Percentiles rank a stretch among this genome's conserved stretches.
Evolutionary conservation across 2,888 invertebrate genomes (phyloP).

Genomic region (Troides helena): DNA sequence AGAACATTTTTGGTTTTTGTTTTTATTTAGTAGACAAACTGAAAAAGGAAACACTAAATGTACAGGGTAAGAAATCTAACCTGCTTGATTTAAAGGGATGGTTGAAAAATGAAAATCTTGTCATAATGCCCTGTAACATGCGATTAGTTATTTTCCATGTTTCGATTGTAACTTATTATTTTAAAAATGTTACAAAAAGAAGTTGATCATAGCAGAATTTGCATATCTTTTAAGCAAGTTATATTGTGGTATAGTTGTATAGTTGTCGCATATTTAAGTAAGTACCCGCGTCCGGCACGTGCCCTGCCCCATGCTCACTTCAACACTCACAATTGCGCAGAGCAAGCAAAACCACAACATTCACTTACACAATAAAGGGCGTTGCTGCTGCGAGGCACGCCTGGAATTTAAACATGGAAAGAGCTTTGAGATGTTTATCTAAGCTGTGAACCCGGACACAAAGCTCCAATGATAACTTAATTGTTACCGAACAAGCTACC

Average conservation of each 20-base stretch:
- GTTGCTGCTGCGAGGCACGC: conserved; percentile 37
- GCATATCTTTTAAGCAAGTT: conserved; percentile 8
- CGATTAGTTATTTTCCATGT: no score
- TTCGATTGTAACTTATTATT: no score
- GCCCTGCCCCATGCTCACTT: conserved; percentile 42
- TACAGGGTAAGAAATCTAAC: no score
- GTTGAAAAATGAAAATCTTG: no score
- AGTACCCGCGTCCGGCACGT: conserved; percentile 38
- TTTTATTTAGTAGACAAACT: no score
- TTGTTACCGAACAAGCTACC: neutral
- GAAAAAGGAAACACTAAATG: no score
- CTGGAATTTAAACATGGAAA: conserved; percentile 38
- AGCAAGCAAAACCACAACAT: conserved; percentile 46
- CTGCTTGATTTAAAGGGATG: no score
- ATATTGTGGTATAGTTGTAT: conserved; percentile 14
- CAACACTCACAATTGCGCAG: conserved; percentile 45
- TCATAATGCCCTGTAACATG: no score
- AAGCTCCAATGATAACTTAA: conserved; percentile 19
- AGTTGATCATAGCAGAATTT: neutral
- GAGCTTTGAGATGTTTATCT: conserved; percentile 34
- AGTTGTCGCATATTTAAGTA: conserved; percentile 25
- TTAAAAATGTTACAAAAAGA: no score
- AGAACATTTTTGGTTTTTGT: no score
- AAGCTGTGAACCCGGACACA: conserved; percentile 17
- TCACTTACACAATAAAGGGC: conserved; percentile 40